Conservation (phyloP, 2,113 vertebrate species). For the Cyprinus carpio region DNA sequence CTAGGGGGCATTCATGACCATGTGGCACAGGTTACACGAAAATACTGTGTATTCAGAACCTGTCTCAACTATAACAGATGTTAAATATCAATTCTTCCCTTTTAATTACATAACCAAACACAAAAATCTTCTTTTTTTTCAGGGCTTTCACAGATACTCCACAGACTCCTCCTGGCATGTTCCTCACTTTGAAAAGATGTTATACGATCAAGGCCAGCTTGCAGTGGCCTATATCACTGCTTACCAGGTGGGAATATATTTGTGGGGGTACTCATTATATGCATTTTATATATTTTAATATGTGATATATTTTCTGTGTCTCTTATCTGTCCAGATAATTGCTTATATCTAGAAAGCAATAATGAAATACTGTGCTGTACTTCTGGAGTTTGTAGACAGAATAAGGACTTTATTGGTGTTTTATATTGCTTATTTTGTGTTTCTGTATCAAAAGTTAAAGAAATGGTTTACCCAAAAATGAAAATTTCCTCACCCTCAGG, state of each 20-base stretch:
- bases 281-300: background rate
- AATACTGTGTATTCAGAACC: too few relatives aligned
- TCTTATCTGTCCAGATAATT: background rate
- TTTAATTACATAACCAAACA: background rate
- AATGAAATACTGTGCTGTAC: background rate
- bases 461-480: background rate
- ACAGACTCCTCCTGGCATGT: slow-evolving; percentile 91
- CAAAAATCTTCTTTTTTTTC: slow-evolving; percentile 33
- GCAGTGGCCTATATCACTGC: slow-evolving; percentile 82
- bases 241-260: slow-evolving; percentile 81
- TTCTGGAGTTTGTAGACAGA: background rate
- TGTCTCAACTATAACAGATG: too few relatives aligned
- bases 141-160: slow-evolving; percentile 96
- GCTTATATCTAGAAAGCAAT: background rate
- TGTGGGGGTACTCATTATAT: slow-evolving; percentile 13
- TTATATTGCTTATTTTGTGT: background rate
- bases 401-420: background rate
- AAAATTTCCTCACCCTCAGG: background rate
- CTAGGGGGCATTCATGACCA: slow-evolving; percentile 93
- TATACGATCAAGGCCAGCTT: slow-evolving; percentile 95
- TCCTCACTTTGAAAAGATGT: slow-evolving; percentile 97
- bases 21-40: slow-evolving; percentile 81
- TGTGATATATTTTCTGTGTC: background rate
- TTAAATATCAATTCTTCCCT: too few relatives aligned
- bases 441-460: background rate